phyloP scores from a whole-genome alignment of 2,888 invertebrate genomes.

The Caenorhabditis panamensis region DNA sequence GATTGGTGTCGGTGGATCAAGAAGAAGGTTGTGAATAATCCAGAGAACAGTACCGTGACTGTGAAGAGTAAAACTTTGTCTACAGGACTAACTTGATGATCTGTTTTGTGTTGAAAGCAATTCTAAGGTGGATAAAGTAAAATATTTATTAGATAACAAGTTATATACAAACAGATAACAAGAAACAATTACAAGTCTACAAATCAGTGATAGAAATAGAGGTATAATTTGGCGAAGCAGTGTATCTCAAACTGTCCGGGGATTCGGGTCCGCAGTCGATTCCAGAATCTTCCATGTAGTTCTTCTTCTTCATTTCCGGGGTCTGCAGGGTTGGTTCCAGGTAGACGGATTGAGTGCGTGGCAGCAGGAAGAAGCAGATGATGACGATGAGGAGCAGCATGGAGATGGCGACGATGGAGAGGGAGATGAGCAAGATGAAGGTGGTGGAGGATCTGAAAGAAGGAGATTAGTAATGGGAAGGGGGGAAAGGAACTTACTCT shows the following conservation, averaged over 20 bases:
- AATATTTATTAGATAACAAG: no score
- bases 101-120: no score
- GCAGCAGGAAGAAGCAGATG: not conserved
- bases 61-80: no score
- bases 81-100: no score
- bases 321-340: not conserved
- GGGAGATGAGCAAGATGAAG: not conserved
- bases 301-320: not conserved
- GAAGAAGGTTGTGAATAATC: no score
- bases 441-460: not conserved
- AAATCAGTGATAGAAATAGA: not conserved
- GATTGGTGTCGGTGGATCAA: no score
- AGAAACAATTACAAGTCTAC: not conserved
- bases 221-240: not conserved
- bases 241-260: not conserved
- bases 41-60: no score
- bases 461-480: not conserved
- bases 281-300: slow-evolving; percentile 1
- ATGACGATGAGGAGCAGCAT: not conserved
- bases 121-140: no score
- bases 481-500: not conserved
- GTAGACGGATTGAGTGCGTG: not conserved
- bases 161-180: no score
- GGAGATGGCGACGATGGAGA: not conserved
- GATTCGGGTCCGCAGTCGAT: not conserved